Evolutionary conservation across 2,113 vertebrate species (phyloP), one percentile per base, ranked within the genome.

Genomic region (Canis aureus): DNA sequence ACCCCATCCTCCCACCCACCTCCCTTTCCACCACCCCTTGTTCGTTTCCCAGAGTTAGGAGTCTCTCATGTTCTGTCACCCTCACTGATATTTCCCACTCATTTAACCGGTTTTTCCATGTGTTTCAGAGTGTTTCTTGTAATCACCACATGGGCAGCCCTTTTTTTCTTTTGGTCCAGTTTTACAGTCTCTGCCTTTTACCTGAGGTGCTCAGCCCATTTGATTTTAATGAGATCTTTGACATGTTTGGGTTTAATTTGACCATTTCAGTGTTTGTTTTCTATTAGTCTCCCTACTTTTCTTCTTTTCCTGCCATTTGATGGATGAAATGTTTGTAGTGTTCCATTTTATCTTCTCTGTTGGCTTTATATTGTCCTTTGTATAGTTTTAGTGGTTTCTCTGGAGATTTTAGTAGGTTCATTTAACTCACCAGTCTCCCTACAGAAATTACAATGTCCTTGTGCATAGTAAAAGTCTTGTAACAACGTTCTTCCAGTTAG

Each of bases 231-330:
- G 19, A 49, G 55, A 25, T 55, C 81, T 55, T 53, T 27, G 49
- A 25, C 35, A 25, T 17, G 11, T 69, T 96, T 93, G 38, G 27
- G n/a, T 67, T 76, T 95, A 62, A 81, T 27, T 38, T 60, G 23
- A 53, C 93, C 12, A 12, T 76, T 35, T 94, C 23, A n/a, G 62
- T 51, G 20, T 87, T 91, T 69, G 76, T 93, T 97, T 92, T 81
- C 74, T 62, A 1, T 27, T 25, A 38, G 69, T 69, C 23, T n/a
- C 32, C 43, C 11, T 81, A 35, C 17, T 53, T 91, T 92, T 17
- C 22, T 53, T 67, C 25, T 29, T 73, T 35, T 89, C 12, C 25
- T 84, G n/a, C 69, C 43, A 13, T 20, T 69, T 43, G 59, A 25
- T 82, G 38, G 82, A 20, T 91, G 13, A 32, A 59, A 19, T 88